Conservation (phyloP, 1,140 invertebrate genomes). For the Epicauta chinensis region DNA sequence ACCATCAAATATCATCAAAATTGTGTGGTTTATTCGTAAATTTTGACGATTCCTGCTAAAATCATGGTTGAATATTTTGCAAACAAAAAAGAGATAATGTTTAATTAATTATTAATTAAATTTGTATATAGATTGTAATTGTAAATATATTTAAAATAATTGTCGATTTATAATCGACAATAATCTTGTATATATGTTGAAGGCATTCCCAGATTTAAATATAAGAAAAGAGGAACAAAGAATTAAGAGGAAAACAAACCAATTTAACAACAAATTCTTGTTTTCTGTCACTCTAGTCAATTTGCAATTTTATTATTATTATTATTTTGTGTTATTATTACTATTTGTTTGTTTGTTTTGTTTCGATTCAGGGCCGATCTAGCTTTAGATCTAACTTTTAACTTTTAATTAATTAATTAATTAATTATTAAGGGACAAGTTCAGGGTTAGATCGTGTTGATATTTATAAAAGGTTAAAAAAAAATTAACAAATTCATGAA, state of each 20-base stretch:
- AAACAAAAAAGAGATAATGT: no score
- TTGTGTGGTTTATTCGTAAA: no score
- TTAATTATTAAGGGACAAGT: not conserved
- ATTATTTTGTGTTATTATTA: no score
- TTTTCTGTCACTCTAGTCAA: conserved; percentile 28
- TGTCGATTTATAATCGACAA: conserved; percentile 7
- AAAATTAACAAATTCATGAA: not conserved
- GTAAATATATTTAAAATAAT: conserved; percentile 19
- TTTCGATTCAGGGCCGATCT: not conserved
- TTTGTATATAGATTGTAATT: conserved; percentile 11
- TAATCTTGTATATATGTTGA: conserved; percentile 21
- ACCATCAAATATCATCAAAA: no score
- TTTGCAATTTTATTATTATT: not conserved
- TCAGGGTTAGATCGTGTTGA: not conserved
- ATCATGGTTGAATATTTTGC: no score
- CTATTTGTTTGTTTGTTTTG: no score
- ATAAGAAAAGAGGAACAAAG: no score
- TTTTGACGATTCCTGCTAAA: no score
- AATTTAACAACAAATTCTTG: not conserved
- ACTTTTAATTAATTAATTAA: conserved; percentile 1
- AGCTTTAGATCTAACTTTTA: conserved; percentile 1
- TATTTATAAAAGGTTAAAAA: not conserved
- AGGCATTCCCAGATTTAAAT: conserved; percentile 26
- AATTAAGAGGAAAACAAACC: no score
- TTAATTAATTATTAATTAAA: not conserved